These are phyloP conservation scores for Danio albolineatus DNA, from an alignment of 2,797 vertebrate genomes.

Conservation along the genomic window DNA sequence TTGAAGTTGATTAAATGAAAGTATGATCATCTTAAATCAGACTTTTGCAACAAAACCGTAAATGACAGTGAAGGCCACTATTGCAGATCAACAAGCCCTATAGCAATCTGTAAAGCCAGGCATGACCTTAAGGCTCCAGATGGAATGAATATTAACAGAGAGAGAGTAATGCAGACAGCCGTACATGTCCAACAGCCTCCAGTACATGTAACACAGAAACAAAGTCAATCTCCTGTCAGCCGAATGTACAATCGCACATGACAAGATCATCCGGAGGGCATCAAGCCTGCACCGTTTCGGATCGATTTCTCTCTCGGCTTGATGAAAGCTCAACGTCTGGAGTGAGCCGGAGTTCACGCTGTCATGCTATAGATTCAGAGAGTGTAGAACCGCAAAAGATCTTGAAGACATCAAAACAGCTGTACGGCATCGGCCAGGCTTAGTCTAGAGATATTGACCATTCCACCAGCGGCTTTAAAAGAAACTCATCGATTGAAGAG, in stretches of 20 bases:
- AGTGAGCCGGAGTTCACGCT: conserved; percentile 10
- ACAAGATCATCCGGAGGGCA: conserved; percentile 41
- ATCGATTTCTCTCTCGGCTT: conserved; percentile 43
- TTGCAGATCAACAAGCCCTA: conserved; percentile 14
- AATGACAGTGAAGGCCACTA: neutral
- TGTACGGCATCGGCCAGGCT: neutral
- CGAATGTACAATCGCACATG: conserved; percentile 32
- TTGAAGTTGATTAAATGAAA: too few species aligned
- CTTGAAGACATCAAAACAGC: conserved; percentile 8
- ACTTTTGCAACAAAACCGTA: neutral
- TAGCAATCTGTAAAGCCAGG: neutral
- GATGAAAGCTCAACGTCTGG: conserved; percentile 39
- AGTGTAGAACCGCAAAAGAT: conserved; percentile 2
- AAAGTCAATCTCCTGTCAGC: conserved; percentile 39
- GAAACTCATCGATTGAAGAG: neutral
- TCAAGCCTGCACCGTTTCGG: conserved; percentile 9
- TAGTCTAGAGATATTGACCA: neutral
- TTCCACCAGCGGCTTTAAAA: neutral
- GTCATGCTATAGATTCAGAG: conserved; percentile 31
- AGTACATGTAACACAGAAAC: conserved; percentile 5
- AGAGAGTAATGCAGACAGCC: neutral
- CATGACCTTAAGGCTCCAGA: conserved; percentile 35
- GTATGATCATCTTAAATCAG: too few species aligned
- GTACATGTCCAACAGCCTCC: conserved; percentile 5
- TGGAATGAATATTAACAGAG: conserved; percentile 4